Evolutionary conservation across 2,797 vertebrate species (phyloP), one percentile per base, ranked within the genome.

Genomic region (Anabas testudineus): DNA sequence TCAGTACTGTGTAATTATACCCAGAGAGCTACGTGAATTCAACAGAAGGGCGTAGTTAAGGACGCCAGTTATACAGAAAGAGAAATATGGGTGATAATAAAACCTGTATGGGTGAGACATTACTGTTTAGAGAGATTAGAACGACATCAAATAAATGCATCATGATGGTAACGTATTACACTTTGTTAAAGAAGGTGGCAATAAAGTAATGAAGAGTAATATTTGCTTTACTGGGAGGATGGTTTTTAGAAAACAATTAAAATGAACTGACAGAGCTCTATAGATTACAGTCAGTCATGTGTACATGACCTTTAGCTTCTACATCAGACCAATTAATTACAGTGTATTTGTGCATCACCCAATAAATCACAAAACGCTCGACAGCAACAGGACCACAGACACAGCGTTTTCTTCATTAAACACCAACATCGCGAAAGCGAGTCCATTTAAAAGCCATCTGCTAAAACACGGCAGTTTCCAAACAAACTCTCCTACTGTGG

Each of bases 391-490:
- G 41, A 65, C 54, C 45, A 10, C 30, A 65, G 47, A 16, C 48
- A 36, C n/a, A n/a, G n/a, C 24, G 34, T 72, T 43, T 62, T n/a
- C n/a, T n/a, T n/a, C n/a, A n/a, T 74, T 71, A 66, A 67, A 79
- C 7, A 46, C 74, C 70, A 28, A 68, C 2, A 1, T 32, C 57
- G 52, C 39, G 84, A 63, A 72, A 73, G 65, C 42, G 0, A 63
- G 47, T 69, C 26, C 28, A 56, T 74, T 56, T 61, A 45, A 48
- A 56, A 74, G 57, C 80, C 77, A 84, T 86, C 83, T 89, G 86
- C 70, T 76, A 36, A 63, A 80, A 81, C 41, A 18, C 41, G 5
- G 10, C 18, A 2, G 14, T 34, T 67, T 26, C 34, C 34, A 55
- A 14, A 16, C 14, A 10, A 12, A 8, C 1, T 3, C 10, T 24